Conservation (phyloP, 2,797 vertebrate species). For the Neostethus bicornis region DNA sequence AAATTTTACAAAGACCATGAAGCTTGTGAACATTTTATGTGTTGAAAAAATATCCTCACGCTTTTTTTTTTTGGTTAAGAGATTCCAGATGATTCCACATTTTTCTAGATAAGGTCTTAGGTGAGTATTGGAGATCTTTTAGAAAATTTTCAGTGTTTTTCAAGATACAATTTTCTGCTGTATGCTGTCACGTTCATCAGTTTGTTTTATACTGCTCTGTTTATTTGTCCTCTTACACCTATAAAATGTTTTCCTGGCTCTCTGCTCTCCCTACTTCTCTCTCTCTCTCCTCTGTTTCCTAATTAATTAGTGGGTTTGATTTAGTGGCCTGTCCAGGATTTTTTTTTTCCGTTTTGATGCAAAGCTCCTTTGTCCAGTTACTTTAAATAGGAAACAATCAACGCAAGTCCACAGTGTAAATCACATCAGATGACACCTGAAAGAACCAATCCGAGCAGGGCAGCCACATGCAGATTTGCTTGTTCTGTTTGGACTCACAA, state of each 20-base stretch:
- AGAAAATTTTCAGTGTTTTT: too few relatives aligned
- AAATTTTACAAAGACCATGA: too few relatives aligned
- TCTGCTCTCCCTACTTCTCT: constrained; percentile 2
- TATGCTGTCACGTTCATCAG: too few relatives aligned
- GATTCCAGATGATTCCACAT: too few relatives aligned
- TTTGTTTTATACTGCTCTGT: too few relatives aligned
- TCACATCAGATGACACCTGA: constrained; percentile 56
- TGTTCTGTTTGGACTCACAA: not conserved
- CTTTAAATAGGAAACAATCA: constrained; percentile 64
- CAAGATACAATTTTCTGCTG: too few relatives aligned
- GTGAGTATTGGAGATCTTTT: too few relatives aligned
- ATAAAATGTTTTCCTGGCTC: constrained; percentile 35
- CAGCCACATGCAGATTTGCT: constrained; percentile 10
- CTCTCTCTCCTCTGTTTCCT: constrained; percentile 24
- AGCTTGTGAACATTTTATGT: too few relatives aligned
- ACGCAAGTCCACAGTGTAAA: constrained; percentile 35
- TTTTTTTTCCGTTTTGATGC: constrained; percentile 14
- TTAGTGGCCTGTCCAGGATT: constrained; percentile 43
- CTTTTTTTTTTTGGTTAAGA: too few relatives aligned
- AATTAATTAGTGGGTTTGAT: constrained; percentile 64
- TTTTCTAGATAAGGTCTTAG: too few relatives aligned
- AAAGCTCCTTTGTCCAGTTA: constrained; percentile 61
- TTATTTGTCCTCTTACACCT: constrained; percentile 6
- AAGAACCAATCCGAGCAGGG: constrained; percentile 30
- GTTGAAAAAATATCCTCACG: too few relatives aligned